Base-by-base conservation (phyloP, 2,888 invertebrate species). In the Drosophila recens region DNA sequence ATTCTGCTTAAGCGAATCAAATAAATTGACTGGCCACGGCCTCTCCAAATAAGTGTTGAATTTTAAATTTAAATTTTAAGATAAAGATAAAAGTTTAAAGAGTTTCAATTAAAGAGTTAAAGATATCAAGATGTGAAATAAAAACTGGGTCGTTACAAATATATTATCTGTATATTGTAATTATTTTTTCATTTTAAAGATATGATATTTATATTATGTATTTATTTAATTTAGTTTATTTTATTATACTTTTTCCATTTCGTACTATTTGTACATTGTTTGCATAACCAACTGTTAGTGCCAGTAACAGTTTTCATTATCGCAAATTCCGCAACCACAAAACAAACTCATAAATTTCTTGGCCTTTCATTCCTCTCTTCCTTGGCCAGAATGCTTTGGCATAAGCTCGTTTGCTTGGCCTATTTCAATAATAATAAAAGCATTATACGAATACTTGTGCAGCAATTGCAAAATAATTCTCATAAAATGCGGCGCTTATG, bases 341-440 rank as follows among this genome's bases (percentile, higher is more conserved):
- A 70, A 34, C 48, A 74, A 74, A 56, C 48, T 75, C 52, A 56
- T 61, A 61, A 70, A 73, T 75, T 59, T 49, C 72, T 5, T 40
- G 30, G 34, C n/a, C n/a, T n/a, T n/a, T n/a, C n/a, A n/a, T n/a
- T n/a, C n/a, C n/a, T n/a, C n/a, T n/a, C n/a, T n/a, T n/a, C n/a
- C n/a, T n/a, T n/a, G n/a, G n/a, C n/a, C n/a, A n/a, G n/a, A n/a
- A n/a, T n/a, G n/a, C 66, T 42, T 86, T 76, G 58, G 77, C 77
- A 73, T 70, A 72, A 85, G 65, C 64, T 80, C 62, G 63, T 63
- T 76, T 79, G 59, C 69, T 56, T 75, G 69, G 65, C 70, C 82
- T 63, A 71, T 73, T 84, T 68, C 64, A 82, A 85, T 72, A 85
- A 76, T 74, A 79, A 73, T 84, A 79, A 87, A 81, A 76, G 73